Conservation (phyloP, 2,888 invertebrate genomes). For the Meganola albula region DNA sequence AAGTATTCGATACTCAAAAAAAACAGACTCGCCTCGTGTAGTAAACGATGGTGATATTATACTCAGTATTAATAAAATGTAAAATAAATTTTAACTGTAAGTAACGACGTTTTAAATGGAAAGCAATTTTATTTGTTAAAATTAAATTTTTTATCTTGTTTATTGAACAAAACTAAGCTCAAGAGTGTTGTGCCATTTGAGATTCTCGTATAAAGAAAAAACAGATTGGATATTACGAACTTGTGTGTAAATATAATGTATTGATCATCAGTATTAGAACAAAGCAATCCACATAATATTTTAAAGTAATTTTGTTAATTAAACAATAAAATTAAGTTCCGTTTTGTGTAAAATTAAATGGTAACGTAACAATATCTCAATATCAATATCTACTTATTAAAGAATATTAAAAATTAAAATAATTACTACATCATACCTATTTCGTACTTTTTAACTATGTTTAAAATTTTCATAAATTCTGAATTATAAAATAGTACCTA, state of each 20-base stretch:
- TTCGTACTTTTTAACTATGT: too few species aligned
- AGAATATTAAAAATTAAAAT: too few species aligned
- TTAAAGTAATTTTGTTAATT: too few species aligned
- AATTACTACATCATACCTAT: too few species aligned
- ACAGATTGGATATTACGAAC: background rate
- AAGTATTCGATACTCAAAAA: constrained; percentile 38
- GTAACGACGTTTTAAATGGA: constrained; percentile 14
- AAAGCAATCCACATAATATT: too few species aligned
- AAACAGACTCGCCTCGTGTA: constrained; percentile 30
- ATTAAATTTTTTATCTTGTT: too few species aligned
- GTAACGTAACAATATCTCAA: too few species aligned
- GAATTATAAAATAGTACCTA: background rate
- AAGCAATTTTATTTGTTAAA: constrained; percentile 14
- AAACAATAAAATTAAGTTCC: too few species aligned
- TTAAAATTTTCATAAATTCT: background rate
- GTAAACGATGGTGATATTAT: constrained; percentile 38
- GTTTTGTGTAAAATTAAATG: too few species aligned
- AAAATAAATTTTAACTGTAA: constrained; percentile 39
- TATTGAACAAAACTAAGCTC: constrained; percentile 25
- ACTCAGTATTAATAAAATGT: constrained; percentile 55
- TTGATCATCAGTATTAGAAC: too few species aligned
- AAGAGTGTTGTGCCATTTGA: constrained; percentile 26
- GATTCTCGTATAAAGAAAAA: background rate
- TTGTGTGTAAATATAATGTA: background rate
- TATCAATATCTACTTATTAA: too few species aligned